Evolutionary conservation across 2,797 vertebrate genomes (phyloP), one percentile per base, ranked within the genome.

Genomic region (Phrynocephalus vlangalii): DNA sequence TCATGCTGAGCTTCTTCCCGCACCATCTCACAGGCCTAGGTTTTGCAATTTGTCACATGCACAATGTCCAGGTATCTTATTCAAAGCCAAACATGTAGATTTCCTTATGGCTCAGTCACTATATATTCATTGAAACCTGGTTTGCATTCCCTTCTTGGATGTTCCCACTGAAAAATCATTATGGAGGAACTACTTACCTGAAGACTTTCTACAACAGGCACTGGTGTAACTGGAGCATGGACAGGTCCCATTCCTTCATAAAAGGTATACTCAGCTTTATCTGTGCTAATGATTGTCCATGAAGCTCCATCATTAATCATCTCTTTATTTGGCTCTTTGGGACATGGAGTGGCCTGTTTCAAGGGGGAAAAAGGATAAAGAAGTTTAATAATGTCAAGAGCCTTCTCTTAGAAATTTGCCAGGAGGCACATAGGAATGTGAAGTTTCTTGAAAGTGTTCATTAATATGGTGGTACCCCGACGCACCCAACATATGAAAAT

Each of bases 221-320:
- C 99, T 75, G 99, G 99, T 91, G 99, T 99, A 96, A 99, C 98
- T 24, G 99, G 98, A 90, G 98, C 98, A 92, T 98, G 98, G 93
- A 99, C 99, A 0, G 99, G 98, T 91, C 99, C 99, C 99, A 99
- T 99, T 88, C 99, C 99, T 98, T 99, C 99, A 86, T 99, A 99
- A 97, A 99, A 99, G 0, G 99, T 99, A 92, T 99, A 99, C 94
- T 99, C 99, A 28, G 99, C 99, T 97, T 99, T 99, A 95, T 99
- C 99, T 88, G 99, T 99, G 96, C 99, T 99, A 97, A 99, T 99
- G 98, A 99, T 99, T 98, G 99, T 99, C 99, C 99, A 99, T 92
- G 99, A 99, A 95, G 99, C 99, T 88, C 99, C 99, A 24, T 99
- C 99, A 85, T 99, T 99, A 96, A 99, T 99, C 99, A 99, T 99